These are phyloP conservation scores for Lamproptera curius DNA, from an alignment of 2,888 invertebrate species.

Conservation along the genomic window DNA sequence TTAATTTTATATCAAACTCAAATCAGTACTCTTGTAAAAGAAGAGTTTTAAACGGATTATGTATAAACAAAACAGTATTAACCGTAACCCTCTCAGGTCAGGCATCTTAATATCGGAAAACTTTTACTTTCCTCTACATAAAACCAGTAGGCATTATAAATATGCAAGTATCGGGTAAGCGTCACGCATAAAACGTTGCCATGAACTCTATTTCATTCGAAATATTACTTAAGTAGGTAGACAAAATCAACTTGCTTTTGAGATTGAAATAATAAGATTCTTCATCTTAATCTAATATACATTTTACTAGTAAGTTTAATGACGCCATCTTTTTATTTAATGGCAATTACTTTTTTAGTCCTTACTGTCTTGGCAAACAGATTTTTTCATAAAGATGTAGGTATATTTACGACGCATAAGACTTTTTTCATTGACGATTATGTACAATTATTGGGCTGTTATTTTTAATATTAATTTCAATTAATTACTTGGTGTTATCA, in stretches of 20 bases:
- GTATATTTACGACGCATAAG: too few species aligned
- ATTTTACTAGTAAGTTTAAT: background rate
- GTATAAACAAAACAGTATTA: background rate
- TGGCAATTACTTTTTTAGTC: background rate
- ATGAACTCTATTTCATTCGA: slow-evolving; percentile 71
- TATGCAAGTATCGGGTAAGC: slow-evolving; percentile 76
- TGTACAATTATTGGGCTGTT: too few species aligned
- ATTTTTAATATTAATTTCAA: too few species aligned
- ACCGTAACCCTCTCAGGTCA: background rate
- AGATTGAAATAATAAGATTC: background rate
- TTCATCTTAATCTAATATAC: background rate
- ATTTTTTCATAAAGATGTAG: background rate
- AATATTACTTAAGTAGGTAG: slow-evolving; percentile 24
- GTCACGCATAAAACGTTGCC: slow-evolving; percentile 71
- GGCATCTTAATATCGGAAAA: slow-evolving; percentile 49
- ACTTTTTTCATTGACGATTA: too few species aligned
- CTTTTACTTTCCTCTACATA: slow-evolving; percentile 54
- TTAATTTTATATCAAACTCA: too few species aligned
- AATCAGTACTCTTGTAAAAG: too few species aligned
- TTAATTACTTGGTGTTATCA: too few species aligned
- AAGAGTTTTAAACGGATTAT: too few species aligned
- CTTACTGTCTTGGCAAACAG: background rate
- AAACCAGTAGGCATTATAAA: slow-evolving; percentile 65
- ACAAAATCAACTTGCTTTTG: background rate
- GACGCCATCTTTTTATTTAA: background rate